Base-by-base conservation (phyloP, 2,888 invertebrate genomes). In the Minunthozetes semirufus region DNA sequence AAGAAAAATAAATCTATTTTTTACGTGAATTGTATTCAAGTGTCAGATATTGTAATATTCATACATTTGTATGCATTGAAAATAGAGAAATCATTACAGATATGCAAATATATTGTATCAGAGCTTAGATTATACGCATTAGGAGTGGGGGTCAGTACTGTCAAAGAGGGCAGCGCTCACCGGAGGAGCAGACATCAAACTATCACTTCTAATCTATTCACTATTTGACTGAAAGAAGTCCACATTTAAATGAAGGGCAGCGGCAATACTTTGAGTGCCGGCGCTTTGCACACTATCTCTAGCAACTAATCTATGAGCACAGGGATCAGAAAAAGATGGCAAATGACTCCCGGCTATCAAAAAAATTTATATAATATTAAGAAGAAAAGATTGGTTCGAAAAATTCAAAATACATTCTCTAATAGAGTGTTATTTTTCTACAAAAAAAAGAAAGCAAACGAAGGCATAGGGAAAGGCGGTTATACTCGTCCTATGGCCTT, bases 121-220 rank as follows among this genome's bases (percentile, higher is more conserved):
- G n/a, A 33, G 9, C 66, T 66, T 15, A 29, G 15, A 27, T 13
- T 17, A 1, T 27, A 27, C 6, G 11, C 8, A 42, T 13, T 1
- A 11, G n/a, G 19, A 53, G 38, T 38, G 38, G 29, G 38, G 9
- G 38, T 66, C 38, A n/a, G 66, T 29, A 27, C 27, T 27, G 29
- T n/a, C 4, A 25, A 15, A 1, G 25, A 33, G 27, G 29, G 27
- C 17, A 61, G 27, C 4, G 61, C 4, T 22, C 13, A 61, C 22
- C 15, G 29, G 61, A 66, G 22, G 66, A 29, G 29, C 66, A 66
- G 66, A 66, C 66, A 66, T 66, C 66, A 66, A 66, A 66, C 38
- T 66, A 66, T 66, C 66, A 66, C 66, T 66, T 66, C 66, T 66
- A 66, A 66, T 66, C 66, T 66, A 42, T 66, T 66, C 66, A 42